Percentiles rank a stretch among this genome's conserved stretches.
Evolutionary conservation across 92 coral and sea anemone genomes (phyloP).

Genomic region (Parazoanthus atlanticus): DNA sequence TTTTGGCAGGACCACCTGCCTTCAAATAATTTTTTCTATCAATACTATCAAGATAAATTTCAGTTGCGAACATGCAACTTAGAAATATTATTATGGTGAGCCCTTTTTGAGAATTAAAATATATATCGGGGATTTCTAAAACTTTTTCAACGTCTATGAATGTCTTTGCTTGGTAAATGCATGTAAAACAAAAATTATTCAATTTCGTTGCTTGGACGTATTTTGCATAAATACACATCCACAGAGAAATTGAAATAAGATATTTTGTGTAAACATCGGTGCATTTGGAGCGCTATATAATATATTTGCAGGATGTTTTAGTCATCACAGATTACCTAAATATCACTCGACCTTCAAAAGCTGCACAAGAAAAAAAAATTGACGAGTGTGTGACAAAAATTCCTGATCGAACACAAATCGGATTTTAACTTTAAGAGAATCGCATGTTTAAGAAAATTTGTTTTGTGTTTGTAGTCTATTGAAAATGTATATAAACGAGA

Average conservation of each 20-base stretch:
- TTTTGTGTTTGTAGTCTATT: not conserved
- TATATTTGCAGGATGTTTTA: not conserved
- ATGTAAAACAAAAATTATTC: not conserved
- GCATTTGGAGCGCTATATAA: not conserved
- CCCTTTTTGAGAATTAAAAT: not conserved
- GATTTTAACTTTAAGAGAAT: not conserved
- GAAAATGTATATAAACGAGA: not conserved
- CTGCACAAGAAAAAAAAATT: not conserved
- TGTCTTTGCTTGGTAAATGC: not conserved
- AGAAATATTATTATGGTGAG: not conserved
- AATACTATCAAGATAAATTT: not conserved
- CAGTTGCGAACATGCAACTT: not conserved
- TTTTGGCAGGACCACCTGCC: slow-evolving; percentile 23
- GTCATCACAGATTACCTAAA: not conserved
- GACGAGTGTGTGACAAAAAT: not conserved
- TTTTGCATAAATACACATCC: slow-evolving; percentile 8
- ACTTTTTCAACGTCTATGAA: not conserved
- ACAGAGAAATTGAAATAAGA: not conserved
- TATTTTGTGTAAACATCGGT: not conserved
- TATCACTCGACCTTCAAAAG: not conserved
- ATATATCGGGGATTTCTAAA: too few relatives aligned
- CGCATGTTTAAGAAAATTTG: not conserved
- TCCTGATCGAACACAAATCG: not conserved
- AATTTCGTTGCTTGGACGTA: not conserved
- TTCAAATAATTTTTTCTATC: not conserved